Evolutionary conservation across 1,140 invertebrate genomes (phyloP), one percentile per base, ranked within the genome.

Genomic region (Macrocentrus cingulum): DNA sequence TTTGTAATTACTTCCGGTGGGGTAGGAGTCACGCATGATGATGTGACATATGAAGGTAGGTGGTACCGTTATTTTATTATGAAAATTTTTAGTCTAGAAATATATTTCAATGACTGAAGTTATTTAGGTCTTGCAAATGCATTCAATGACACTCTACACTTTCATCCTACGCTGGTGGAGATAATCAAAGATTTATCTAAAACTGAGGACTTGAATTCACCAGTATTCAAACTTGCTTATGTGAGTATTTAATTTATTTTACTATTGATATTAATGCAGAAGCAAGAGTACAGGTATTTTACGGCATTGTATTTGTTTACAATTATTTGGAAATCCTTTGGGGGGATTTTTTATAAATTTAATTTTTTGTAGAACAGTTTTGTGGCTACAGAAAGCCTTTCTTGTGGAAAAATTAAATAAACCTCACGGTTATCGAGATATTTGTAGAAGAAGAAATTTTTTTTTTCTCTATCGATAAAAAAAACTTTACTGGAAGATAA

Each of bases 21-120:
- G 25, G 86, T 94, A 65, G 91, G 91, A 18, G 90, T 91, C 3
- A 93, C 91, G 36, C 91, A 94, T 73, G 91, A 94, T 78, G 91
- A 94, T 77, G 78, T 91, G 56, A 93, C 91, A 15, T 92, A 89
- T 78, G 85, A 87, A 82, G 90, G 86, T 79, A 61, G 61, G 25
- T 23, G 22, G 29, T 34, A 7, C 29, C 11, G 29, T 7, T 34
- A 11, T 34, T 32, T 61, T 20, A 62, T 16, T 46, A 23, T 53
- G 42, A n/a, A 16, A 19, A 18, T 29, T 39, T 39, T 3, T 8
- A 34, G 36, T 39, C 11, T 39, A 39, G 15, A 54, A 32, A 8
- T 7, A 37, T 54, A 45, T 29, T 54, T 53, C 22, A 41, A 37
- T 15, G 3, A 41, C n/a, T n/a, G n/a, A n/a, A n/a, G n/a, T 50